Conservation (phyloP, 2,113 vertebrate species). For the Ginglymostoma cirratum region DNA sequence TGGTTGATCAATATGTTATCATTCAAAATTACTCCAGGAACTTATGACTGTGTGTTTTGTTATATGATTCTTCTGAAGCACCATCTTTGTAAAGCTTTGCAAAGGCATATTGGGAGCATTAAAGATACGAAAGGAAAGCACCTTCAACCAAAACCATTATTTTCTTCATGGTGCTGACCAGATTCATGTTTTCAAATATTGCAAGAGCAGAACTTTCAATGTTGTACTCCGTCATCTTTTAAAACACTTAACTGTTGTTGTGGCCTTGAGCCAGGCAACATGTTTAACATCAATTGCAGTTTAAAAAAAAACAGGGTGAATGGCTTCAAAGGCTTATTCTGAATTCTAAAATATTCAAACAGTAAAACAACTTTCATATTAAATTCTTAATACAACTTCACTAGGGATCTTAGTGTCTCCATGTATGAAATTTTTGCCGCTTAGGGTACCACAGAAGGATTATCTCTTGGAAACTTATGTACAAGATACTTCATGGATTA, state of each 20-base stretch:
- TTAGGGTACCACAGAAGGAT: background rate
- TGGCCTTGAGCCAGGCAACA: background rate
- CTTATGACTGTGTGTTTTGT: background rate
- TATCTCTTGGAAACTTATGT: background rate
- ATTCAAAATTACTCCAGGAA: background rate
- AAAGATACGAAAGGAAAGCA: background rate
- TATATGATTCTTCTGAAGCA: background rate
- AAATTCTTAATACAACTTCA: background rate
- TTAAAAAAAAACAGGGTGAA: background rate
- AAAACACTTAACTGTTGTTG: background rate
- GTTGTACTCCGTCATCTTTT: background rate
- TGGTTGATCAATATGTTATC: background rate
- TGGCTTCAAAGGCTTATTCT: background rate
- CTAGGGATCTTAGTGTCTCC: background rate
- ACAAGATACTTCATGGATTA: background rate
- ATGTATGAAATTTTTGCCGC: conserved; percentile 10
- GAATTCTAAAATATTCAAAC: conserved; percentile 2
- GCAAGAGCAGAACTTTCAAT: background rate
- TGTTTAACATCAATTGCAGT: background rate
- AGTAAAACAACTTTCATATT: background rate
- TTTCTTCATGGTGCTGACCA: background rate
- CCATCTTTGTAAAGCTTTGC: background rate
- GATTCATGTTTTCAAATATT: background rate
- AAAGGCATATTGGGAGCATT: background rate
- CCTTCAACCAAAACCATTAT: background rate